Evolutionary conservation across 2,797 vertebrate genomes (phyloP).

Genomic region (Garrulus glandarius): DNA sequence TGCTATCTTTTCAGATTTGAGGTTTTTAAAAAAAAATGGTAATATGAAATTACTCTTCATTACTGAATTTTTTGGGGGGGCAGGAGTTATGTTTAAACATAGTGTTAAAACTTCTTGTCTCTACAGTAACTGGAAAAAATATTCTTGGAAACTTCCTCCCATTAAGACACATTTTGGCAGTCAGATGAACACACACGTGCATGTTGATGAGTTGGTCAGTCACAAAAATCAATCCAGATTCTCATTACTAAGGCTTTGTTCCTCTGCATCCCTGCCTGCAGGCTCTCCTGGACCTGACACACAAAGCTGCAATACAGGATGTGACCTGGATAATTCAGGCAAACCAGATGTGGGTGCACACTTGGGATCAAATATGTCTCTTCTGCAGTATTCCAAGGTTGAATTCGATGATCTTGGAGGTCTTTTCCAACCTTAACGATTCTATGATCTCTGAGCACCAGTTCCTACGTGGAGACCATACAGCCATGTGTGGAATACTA

Average conservation of each 20-base stretch:
- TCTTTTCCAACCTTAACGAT: not conserved
- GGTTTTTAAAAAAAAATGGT: not conserved
- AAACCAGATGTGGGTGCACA: not conserved
- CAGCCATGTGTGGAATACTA: fast-evolving
- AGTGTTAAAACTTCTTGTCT: not conserved
- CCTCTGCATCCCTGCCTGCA: not conserved
- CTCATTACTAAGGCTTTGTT: not conserved
- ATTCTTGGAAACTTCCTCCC: not conserved
- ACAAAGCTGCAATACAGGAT: not conserved
- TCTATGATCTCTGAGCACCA: not conserved
- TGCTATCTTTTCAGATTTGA: not conserved
- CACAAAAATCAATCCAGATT: not conserved
- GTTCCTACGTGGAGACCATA: not conserved
- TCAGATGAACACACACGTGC: not conserved
- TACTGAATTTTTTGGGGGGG: not conserved
- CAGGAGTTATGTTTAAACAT: not conserved
- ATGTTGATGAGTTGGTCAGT: not conserved
- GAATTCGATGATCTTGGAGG: not conserved
- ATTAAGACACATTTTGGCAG: not conserved
- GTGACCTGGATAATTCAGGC: not conserved
- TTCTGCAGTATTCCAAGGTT: not conserved
- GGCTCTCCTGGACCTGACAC: not conserved
- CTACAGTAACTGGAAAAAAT: not conserved
- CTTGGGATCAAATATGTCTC: not conserved
- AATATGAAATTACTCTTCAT: not conserved